phyloP scores from a whole-genome alignment of 2,797 vertebrate species.

The Setipinna tenuifilis region DNA sequence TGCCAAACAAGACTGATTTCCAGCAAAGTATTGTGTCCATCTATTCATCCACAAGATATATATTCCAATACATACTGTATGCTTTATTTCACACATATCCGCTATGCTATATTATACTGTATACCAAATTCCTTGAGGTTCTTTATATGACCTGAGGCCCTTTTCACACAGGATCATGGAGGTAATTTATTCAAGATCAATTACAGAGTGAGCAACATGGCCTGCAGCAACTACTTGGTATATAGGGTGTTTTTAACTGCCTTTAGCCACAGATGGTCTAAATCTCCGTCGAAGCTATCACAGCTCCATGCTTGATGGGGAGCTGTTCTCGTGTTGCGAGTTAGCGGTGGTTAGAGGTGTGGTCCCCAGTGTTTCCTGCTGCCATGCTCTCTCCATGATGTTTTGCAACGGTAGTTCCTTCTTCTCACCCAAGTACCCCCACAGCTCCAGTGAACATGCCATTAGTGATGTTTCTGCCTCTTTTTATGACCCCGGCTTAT shows the following conservation, averaged over 20 bases:
- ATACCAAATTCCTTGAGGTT: background rate
- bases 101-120: background rate
- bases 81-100: background rate
- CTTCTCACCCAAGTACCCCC: background rate
- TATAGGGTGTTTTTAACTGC: background rate
- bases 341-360: background rate
- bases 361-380: background rate
- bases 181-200: conserved; percentile 1
- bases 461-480: background rate
- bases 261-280: background rate
- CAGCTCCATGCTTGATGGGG: background rate
- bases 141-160: background rate
- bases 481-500: background rate
- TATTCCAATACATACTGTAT: background rate
- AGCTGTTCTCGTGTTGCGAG: background rate
- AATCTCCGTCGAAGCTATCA: background rate
- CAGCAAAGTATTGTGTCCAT: no score
- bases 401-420: no score
- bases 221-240: background rate
- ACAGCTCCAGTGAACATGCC: background rate
- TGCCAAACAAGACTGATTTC: no score
- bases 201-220: background rate
- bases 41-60: background rate
- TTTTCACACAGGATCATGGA: background rate
- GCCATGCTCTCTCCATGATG: no score